Evolutionary conservation across 2,113 vertebrate species (phyloP), one percentile per base, ranked within the genome.

Genomic region (Cyanocitta stelleri): DNA sequence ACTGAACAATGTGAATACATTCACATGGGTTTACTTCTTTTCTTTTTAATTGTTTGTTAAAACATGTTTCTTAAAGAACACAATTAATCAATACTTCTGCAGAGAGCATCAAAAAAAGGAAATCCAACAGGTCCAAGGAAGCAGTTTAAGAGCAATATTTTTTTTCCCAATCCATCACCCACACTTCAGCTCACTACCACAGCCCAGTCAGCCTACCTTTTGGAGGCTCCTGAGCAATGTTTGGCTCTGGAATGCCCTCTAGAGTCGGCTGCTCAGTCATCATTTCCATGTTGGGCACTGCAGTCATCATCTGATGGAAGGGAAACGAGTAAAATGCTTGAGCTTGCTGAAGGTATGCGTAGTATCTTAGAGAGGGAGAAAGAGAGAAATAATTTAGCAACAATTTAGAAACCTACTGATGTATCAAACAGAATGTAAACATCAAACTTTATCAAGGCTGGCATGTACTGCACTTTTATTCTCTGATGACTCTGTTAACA

Each of bases 251-350:
- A 67, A 82, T 74, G 66, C 93, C 98, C 44, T 91, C 94, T 49
- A 86, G 90, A 79, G 77, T 43, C 4, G 89, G 97, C 71, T 97
- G 96, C 72, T 97, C 97, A 5, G 81, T 79, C 73, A 72, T 51
- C 35, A 90, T n/a, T 27, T 97, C 97, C 96, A 97, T 27, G 33
- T 6, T 92, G 18, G 98, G 96, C 9, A 87, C 93, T 7, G 96
- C 96, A 19, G 97, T 91, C 97, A 98, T 98, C 96, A 97, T 94
- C 82, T 97, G 98, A 52, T 95, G 96, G 88, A 97, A 97, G 0
- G 97, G 97, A 73, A 98, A 98, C 0, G 97, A 37, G 83, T 97
- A 98, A 88, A 98, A 98, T 7, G 97, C 95, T 86, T 97, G 98
- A 77, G 96, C 92, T 83, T 98, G 98, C 89, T 97, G 97, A 87